These are phyloP conservation scores for Lepidotrigona ventralis DNA, from an alignment of 1,140 invertebrate genomes.

Conservation along the genomic window DNA sequence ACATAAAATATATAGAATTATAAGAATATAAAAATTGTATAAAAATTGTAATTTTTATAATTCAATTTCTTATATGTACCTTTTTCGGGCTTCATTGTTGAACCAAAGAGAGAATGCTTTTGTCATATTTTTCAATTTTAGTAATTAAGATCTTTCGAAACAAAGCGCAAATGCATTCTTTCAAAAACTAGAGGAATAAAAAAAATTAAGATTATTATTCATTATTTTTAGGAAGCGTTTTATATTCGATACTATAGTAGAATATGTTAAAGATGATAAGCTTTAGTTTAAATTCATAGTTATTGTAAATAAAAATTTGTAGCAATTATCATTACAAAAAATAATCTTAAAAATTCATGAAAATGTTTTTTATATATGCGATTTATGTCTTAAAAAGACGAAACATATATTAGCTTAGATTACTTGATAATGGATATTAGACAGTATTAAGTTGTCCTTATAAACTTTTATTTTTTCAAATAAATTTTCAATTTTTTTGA, in stretches of 20 bases:
- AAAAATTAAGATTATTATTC: neutral
- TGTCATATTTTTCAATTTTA: constrained; percentile 45
- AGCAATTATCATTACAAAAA: neutral
- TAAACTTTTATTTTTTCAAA: neutral
- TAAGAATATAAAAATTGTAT: constrained; percentile 28
- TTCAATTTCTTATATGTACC: constrained; percentile 22
- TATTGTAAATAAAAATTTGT: constrained; percentile 31
- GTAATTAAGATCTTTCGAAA: constrained; percentile 30
- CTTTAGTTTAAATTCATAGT: neutral
- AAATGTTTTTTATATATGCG: neutral
- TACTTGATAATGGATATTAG: constrained; percentile 2
- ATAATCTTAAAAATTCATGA: constrained; percentile 1
- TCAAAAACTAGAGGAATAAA: neutral
- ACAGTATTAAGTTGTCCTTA: constrained; percentile 21
- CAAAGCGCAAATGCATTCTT: constrained; percentile 15
- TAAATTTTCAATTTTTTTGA: neutral
- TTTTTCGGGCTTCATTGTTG: constrained; percentile 9
- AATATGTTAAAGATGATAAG: neutral
- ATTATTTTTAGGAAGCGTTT: constrained; percentile 8
- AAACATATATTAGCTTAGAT: neutral
- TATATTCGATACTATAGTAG: neutral
- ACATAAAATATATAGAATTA: neutral
- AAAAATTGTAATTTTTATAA: constrained; percentile 47
- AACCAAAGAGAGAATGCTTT: constrained; percentile 35
- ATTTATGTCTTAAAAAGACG: neutral